Evolutionary conservation across 2,888 invertebrate genomes (phyloP), one percentile per base, ranked within the genome.

Genomic region (Pachycephus smyrnensis): DNA sequence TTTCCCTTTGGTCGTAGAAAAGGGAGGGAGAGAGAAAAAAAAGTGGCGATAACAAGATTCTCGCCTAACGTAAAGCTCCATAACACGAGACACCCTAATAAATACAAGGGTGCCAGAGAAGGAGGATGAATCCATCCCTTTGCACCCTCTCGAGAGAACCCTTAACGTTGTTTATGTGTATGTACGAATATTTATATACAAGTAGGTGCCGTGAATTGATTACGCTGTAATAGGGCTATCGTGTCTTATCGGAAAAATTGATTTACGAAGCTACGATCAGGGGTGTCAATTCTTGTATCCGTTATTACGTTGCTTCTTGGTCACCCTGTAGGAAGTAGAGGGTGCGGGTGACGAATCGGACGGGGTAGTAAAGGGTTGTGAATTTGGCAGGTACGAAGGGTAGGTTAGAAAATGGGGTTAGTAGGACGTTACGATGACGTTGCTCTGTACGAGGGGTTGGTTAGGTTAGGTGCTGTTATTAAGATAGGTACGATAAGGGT

Each of bases 201-300:
- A 69, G 32, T 15, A 73, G n/a, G 15, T 73, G 23, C 36, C 73
- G 33, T 55, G 55, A 55, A 55, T 55, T 55, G 55, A 55, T 55
- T 23, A 9, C 9, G 6, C 9, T 23, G 55, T 23, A 55, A 9
- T 9, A 23, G 55, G 55, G 23, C 23, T 23, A 9, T 23, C 6
- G 23, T 15, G 55, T 55, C 2, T 15, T 15, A 15, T 40, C 4
- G 4, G 2, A 55, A 68, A 68, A 77, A 81, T 79, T 80, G 79
- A 81, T 80, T 80, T 76, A 81, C 77, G 74, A 15, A 40, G 40
- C 15, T 4, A 40, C 40, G 15, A 40, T 15, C 6, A 15, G 15
- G 40, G 11, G 15, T 40, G 40, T 15, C 15, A 1, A 2, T 55
- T 55, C 55, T 23, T 23, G 23, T 37, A 1, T 37, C 2, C 37